A percentile compares a stretch with the other conserved stretches of the same genome.
phyloP scores from a whole-genome alignment of 2,888 invertebrate species.

The Xanthorhoe spadicearia region DNA sequence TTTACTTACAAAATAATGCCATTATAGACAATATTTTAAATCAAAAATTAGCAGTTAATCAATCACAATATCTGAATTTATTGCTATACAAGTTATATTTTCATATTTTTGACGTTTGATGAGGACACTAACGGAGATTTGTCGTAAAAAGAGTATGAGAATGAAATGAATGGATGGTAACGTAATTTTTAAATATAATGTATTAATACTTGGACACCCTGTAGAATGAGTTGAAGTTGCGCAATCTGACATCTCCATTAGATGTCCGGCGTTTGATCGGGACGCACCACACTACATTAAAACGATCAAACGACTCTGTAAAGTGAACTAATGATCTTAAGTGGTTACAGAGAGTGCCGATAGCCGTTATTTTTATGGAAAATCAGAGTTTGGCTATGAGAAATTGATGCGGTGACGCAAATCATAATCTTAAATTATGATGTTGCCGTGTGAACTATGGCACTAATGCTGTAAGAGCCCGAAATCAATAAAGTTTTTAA shows the following conservation, averaged over 20 bases:
- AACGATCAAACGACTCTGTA: slow-evolving; percentile 66
- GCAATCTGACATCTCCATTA: slow-evolving; percentile 74
- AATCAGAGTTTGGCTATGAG: slow-evolving; percentile 64
- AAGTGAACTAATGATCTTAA: slow-evolving; percentile 80
- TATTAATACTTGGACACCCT: slow-evolving; percentile 9
- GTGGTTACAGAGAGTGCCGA: slow-evolving; percentile 82
- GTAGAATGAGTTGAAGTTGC: slow-evolving; percentile 32
- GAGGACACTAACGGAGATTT: too few relatives aligned
- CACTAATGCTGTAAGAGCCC: not conserved
- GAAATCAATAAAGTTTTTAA: too few relatives aligned
- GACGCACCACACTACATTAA: slow-evolving; percentile 68
- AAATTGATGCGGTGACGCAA: slow-evolving; percentile 53
- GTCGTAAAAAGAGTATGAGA: too few relatives aligned
- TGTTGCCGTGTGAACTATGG: not conserved
- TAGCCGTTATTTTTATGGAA: slow-evolving; percentile 80
- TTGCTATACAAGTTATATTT: too few relatives aligned
- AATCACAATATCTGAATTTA: too few relatives aligned
- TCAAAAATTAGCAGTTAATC: too few relatives aligned
- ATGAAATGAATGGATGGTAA: too few relatives aligned
- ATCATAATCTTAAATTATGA: slow-evolving; percentile 17
- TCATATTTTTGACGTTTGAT: too few relatives aligned
- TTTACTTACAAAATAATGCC: too few relatives aligned
- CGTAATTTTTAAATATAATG: too few relatives aligned
- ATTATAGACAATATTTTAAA: too few relatives aligned
- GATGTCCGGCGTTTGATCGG: slow-evolving; percentile 54